Evolutionary conservation across 2,888 invertebrate species (phyloP).

Genomic region (Teleogryllus oceanicus): DNA sequence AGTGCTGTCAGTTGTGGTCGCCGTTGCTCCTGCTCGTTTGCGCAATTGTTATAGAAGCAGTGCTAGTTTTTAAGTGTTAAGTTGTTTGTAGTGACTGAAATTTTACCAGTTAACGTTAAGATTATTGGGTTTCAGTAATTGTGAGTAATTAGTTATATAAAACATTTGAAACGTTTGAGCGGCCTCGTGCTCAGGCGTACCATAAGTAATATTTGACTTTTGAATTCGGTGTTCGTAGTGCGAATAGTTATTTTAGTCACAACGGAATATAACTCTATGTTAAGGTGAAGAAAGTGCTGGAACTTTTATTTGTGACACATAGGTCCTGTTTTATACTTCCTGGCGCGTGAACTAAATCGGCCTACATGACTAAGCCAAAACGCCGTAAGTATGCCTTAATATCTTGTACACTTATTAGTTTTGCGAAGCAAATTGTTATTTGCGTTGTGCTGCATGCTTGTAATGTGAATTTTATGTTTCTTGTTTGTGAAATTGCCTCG

Average conservation of each 20-base stretch:
- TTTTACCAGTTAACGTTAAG: background rate
- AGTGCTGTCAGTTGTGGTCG: conserved; percentile 31
- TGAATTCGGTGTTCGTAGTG: too few relatives aligned
- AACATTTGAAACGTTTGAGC: background rate
- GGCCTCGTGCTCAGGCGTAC: background rate
- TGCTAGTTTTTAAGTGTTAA: background rate
- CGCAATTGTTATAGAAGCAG: conserved; percentile 27
- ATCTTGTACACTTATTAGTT: background rate
- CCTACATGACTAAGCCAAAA: conserved; percentile 35
- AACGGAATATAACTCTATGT: too few relatives aligned
- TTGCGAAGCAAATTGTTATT: too few relatives aligned
- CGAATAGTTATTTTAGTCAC: too few relatives aligned
- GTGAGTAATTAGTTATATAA: too few relatives aligned
- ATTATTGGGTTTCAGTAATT: too few relatives aligned
- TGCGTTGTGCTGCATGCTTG: too few relatives aligned
- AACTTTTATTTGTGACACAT: background rate
- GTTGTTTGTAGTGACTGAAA: background rate
- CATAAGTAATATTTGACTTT: too few relatives aligned
- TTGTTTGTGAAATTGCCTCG: background rate
- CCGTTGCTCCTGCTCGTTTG: conserved; percentile 19
- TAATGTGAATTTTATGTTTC: background rate
- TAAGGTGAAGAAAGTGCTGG: too few relatives aligned
- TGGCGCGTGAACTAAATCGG: background rate
- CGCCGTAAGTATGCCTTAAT: conserved; percentile 34
- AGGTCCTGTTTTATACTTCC: background rate